A percentile compares a stretch with the other conserved stretches of the same genome.
Conservation (phyloP, 1,140 invertebrate genomes). For the Dinoponera quadriceps region DNA sequence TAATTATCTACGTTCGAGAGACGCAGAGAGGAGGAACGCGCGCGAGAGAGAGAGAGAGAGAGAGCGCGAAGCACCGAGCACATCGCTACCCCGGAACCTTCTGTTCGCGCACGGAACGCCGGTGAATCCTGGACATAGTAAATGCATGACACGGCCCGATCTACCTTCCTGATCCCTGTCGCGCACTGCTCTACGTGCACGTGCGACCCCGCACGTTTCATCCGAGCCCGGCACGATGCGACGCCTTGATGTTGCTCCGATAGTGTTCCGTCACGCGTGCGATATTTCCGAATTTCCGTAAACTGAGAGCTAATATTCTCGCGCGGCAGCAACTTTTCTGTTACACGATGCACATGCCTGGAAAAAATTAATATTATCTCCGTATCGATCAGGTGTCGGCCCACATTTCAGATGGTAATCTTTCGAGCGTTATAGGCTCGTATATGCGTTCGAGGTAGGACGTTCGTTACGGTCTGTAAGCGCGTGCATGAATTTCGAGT, state of each 20-base stretch:
- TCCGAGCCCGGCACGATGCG: not conserved
- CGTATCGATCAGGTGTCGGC: too few species aligned
- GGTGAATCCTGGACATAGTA: conserved; percentile 71
- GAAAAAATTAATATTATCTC: too few species aligned
- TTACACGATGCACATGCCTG: too few species aligned
- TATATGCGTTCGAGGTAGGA: too few species aligned
- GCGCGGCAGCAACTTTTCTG: too few species aligned
- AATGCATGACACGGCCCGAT: conserved; percentile 67
- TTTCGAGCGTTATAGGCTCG: too few species aligned
- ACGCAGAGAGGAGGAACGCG: not conserved
- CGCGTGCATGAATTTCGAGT: too few species aligned
- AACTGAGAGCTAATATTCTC: not conserved
- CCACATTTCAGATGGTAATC: too few species aligned
- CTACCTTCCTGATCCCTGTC: conserved; percentile 62
- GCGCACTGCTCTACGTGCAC: conserved; percentile 4
- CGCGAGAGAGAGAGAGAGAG: not conserved
- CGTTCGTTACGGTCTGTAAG: too few species aligned
- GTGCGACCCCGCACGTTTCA: conserved; percentile 22
- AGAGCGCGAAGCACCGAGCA: conserved; percentile 10
- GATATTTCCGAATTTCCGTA: conserved; percentile 1
- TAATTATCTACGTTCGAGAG: conserved; percentile 79
- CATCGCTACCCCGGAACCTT: conserved; percentile 62
- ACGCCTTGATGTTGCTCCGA: conserved; percentile 15
- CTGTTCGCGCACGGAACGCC: conserved; percentile 59
- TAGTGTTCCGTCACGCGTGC: not conserved